These are phyloP conservation scores for Aleiodes sp. DNA, from an alignment of 1,140 invertebrate genomes.

Conservation along the genomic window DNA sequence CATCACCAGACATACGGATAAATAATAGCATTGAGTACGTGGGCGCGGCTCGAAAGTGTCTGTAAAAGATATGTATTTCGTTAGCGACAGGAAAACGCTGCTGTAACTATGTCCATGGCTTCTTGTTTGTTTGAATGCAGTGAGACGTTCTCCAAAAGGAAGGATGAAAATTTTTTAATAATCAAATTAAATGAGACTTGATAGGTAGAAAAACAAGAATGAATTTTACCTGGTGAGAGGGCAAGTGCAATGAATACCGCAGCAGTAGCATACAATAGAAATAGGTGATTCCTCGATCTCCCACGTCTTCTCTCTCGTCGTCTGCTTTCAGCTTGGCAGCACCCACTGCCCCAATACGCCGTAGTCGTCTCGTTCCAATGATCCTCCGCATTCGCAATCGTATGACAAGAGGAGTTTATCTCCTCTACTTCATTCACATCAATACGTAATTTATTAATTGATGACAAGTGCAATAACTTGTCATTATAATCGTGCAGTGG, in stretches of 20 bases:
- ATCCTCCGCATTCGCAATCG: not conserved
- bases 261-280: slow-evolving; percentile 32
- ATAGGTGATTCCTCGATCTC: slow-evolving; percentile 19
- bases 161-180: no score
- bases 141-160: not conserved
- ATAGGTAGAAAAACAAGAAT: not conserved
- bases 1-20: slow-evolving; percentile 38
- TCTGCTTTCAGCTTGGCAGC: slow-evolving; percentile 2
- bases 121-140: slow-evolving; percentile 9
- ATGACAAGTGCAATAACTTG: not conserved
- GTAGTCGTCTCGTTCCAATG: not conserved
- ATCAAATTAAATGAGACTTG: not conserved
- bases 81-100: slow-evolving; percentile 28
- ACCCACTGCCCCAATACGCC: not conserved
- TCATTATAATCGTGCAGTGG: not conserved
- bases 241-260: slow-evolving; percentile 33
- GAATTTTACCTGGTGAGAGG: slow-evolving; percentile 30
- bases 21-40: slow-evolving; percentile 41
- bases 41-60: slow-evolving; percentile 42
- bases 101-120: slow-evolving; percentile 9
- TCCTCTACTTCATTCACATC: not conserved
- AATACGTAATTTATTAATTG: slow-evolving; percentile 4
- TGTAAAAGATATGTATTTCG: slow-evolving; percentile 34
- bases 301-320: slow-evolving; percentile 20
- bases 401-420: not conserved